Conservation (phyloP, 2,797 vertebrate genomes). For the Nyctibius grandis region DNA sequence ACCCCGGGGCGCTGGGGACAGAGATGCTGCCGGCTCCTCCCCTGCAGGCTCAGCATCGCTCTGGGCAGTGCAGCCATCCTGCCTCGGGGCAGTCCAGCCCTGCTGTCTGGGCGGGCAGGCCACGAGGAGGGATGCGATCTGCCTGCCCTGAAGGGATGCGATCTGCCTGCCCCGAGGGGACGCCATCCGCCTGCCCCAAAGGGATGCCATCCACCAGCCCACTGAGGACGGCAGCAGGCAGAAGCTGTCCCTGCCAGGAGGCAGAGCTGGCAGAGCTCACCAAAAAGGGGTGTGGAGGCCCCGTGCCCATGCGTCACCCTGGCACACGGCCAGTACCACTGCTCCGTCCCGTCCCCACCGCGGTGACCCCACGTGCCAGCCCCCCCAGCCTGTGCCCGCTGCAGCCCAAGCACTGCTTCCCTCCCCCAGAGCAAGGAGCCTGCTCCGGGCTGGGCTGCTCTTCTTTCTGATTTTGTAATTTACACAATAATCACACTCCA, state of each 20-base stretch:
- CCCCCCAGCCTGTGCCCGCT: fast-evolving
- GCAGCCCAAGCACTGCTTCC: not conserved
- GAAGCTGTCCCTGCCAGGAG: not conserved
- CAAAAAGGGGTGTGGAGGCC: not conserved
- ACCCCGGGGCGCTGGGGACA: not conserved
- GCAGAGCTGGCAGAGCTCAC: not conserved
- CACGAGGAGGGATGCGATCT: not conserved
- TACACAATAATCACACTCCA: not conserved
- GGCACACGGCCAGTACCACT: fast-evolving
- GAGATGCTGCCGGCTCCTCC: not conserved
- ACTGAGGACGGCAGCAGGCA: not conserved
- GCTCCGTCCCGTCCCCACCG: fast-evolving
- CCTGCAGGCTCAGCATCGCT: fast-evolving
- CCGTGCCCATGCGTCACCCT: not conserved
- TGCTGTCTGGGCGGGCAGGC: fast-evolving
- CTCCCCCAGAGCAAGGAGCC: not conserved
- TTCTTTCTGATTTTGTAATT: not conserved
- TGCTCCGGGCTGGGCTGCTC: not conserved
- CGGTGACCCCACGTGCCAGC: fast-evolving
- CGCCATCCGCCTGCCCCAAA: not conserved
- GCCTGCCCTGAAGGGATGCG: no score
- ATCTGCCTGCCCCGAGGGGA: not conserved
- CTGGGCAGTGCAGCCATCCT: not conserved
- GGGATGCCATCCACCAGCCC: not conserved
- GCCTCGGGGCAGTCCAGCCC: not conserved